phyloP scores from a whole-genome alignment of 2,888 invertebrate species.

The Dicycla oo region DNA sequence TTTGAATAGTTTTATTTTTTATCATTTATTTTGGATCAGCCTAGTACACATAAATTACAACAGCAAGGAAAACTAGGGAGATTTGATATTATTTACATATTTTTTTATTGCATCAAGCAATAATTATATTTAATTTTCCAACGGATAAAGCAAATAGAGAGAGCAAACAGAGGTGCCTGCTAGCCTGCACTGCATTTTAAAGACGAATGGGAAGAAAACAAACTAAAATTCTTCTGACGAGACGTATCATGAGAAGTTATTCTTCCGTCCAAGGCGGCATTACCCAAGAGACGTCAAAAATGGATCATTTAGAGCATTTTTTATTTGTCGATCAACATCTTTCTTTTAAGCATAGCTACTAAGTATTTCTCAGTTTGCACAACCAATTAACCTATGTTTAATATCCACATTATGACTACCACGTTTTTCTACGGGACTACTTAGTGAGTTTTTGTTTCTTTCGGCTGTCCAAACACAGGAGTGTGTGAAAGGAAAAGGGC shows the following conservation, averaged over 20 bases:
- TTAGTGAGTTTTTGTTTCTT: slow-evolving; percentile 77
- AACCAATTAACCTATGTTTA: slow-evolving; percentile 75
- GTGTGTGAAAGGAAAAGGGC: slow-evolving; percentile 76
- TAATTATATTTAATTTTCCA: no score
- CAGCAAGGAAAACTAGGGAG: no score
- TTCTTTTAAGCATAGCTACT: slow-evolving; percentile 71
- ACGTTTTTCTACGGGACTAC: slow-evolving; percentile 69
- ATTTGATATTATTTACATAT: no score
- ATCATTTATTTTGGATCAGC: no score
- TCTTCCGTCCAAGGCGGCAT: slow-evolving; percentile 36
- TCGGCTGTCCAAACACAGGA: slow-evolving; percentile 71
- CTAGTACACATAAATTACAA: no score
- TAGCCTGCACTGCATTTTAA: no score
- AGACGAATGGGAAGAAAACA: not conserved
- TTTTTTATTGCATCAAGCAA: no score
- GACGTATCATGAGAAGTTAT: slow-evolving; percentile 21
- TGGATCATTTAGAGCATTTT: slow-evolving; percentile 66
- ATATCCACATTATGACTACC: slow-evolving; percentile 72
- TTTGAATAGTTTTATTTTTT: no score
- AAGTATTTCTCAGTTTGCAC: slow-evolving; percentile 76
- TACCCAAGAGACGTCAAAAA: slow-evolving; percentile 57
- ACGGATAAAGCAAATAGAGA: no score
- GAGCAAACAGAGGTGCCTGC: no score
- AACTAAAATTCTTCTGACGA: not conserved
- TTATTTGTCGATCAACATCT: slow-evolving; percentile 70